Evolutionary conservation across 2,797 vertebrate species (phyloP), one percentile per base, ranked within the genome.

Genomic region (Halcyon badia): DNA sequence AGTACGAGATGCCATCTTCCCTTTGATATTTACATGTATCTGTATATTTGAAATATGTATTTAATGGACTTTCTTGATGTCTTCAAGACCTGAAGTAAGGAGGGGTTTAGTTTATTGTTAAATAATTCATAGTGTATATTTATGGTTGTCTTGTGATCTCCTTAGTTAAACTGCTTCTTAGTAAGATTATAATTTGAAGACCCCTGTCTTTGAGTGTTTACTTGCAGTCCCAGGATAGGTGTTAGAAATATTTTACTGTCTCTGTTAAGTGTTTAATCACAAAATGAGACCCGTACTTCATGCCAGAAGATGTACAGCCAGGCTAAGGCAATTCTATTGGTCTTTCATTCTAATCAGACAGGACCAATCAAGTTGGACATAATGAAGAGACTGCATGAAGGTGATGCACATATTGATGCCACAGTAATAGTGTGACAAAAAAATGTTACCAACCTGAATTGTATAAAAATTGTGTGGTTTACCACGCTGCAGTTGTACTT

Each of bases 361-460:
- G 65, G 51, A 58, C 19, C 19, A 35, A 37, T 60, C 28, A 22
- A 7, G 42, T 30, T 46, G n/a, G 4, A 4, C 3, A 2, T 41
- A 62, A 54, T 4, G 5, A 51, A 41, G 8, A 26, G 62, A 14
- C 60, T 41, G 5, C 2, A 7, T 31, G 56, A 51, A 78, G 49
- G 4, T 83, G 49, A 18, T 70, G 65, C 12, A 22, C n/a, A 15
- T 1, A 0, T 22, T 42, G 28, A 49, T 61, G 58, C 28, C 33
- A 18, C 1, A 4, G 46, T 39, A 16, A 42, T 11, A 42, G 8
- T 1, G 24, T 42, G 42, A 21, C 58, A 77, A n/a, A 35, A 48
- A 60, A 65, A 7, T 0, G 0, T 12, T 75, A 25, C 25, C 30
- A 15, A 2, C 28, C 37, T 15, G 17, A 77, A 37, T 13, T 42